phyloP scores from a whole-genome alignment of 1,140 invertebrate genomes.

The Papilio polytes region DNA sequence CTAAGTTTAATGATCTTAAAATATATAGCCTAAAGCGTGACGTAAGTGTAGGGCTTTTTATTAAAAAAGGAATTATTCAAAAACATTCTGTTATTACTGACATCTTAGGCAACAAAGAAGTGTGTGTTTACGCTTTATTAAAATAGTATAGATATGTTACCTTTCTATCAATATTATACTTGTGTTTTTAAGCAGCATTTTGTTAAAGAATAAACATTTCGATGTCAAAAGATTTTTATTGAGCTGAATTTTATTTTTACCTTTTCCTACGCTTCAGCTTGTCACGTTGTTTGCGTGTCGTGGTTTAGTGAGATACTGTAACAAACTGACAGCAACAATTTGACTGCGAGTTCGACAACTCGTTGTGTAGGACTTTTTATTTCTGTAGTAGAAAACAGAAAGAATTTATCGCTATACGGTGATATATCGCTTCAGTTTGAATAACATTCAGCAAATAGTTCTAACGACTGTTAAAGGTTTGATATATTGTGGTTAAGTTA shows the following conservation, averaged over 20 bases:
- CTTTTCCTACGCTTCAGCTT: background rate
- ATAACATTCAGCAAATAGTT: background rate
- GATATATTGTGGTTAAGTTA: background rate
- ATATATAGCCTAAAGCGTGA: no score
- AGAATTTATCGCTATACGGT: constrained; percentile 17
- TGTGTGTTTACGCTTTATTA: no score
- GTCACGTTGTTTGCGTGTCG: background rate
- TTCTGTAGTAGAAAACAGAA: background rate
- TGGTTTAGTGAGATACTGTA: constrained; percentile 4
- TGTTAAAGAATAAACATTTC: background rate
- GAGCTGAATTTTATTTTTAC: background rate
- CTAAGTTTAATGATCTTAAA: no score
- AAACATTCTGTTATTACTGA: no score
- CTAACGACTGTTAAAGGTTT: background rate
- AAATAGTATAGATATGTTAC: no score
- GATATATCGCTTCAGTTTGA: background rate
- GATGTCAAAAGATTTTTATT: background rate
- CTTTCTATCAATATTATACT: background rate
- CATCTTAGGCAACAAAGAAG: no score
- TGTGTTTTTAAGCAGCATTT: background rate
- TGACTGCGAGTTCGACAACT: background rate
- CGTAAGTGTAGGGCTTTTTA: no score
- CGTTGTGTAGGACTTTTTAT: background rate
- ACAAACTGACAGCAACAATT: constrained; percentile 16
- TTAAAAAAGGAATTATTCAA: no score